Base-by-base conservation (phyloP, 1,140 invertebrate genomes). In the Brachystomella parvula region DNA sequence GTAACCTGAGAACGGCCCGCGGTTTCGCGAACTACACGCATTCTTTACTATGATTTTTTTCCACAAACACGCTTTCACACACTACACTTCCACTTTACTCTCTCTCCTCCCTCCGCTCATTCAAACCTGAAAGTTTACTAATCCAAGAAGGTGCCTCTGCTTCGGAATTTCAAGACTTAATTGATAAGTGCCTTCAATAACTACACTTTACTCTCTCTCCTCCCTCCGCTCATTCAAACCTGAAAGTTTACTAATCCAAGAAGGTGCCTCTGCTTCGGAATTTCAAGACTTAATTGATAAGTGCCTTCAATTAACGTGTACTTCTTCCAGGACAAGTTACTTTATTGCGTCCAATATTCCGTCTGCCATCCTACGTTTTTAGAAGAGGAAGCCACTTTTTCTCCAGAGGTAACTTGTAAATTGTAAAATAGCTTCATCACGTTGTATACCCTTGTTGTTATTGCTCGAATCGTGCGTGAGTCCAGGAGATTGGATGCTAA, bases 241-340 rank as follows among this genome's bases (percentile, higher is more conserved):
- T 44, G 9, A 12, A 9, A 44, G n/a, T 44, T 44, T 9, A 44
- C n/a, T 44, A n/a, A 9, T 44, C 39, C 39, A 44, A 12, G 9
- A 44, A 44, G n/a, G 39, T 44, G 39, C 39, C 39, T 44, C 39
- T n/a, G n/a, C n/a, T n/a, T n/a, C n/a, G n/a, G n/a, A n/a, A 44
- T 44, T 12, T n/a, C 39, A 9, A 12, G 9, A 44, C 9, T 44
- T 44, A 44, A n/a, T 44, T 44, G 39, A 12, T 44, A 44, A 44
- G 39, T 44, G 39, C n/a, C 39, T 44, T 44, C 39, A 44, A 44
- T 44, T 44, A 44, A 44, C 39, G n/a, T 12, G 9, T 44, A 44
- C 9, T 44, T n/a, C n/a, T 44, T 12, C 39, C 39, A 44, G 39
- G 9, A n/a, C 39, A n/a, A 9, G 9, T 44, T 44, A 9, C 39